phyloP scores from a whole-genome alignment of 2,888 invertebrate genomes.

The Cataglyphis cursor region DNA sequence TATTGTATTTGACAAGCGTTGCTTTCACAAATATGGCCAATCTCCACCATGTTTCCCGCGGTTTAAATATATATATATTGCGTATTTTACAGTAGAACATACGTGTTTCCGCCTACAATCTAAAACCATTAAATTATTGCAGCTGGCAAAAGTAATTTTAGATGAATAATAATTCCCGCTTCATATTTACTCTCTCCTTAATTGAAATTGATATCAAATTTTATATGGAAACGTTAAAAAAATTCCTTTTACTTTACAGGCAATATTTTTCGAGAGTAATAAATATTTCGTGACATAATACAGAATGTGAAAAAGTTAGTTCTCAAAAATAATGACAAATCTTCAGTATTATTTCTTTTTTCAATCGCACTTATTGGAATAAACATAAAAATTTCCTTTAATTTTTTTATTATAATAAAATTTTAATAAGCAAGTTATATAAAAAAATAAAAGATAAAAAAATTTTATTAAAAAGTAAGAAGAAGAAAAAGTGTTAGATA shows the following conservation, averaged over 20 bases:
- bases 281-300: background rate
- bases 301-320: background rate
- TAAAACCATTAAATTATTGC: background rate
- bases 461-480: background rate
- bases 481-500: background rate
- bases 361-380: background rate
- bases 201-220: background rate
- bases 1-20: conserved; percentile 35
- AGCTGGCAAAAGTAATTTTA: background rate
- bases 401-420: too few relatives aligned
- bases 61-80: background rate
- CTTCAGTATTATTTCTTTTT: background rate
- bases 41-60: background rate
- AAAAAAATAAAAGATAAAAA: background rate
- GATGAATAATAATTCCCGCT: background rate
- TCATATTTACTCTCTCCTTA: background rate
- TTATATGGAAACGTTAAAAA: background rate
- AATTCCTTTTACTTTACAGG: background rate
- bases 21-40: conserved; percentile 14
- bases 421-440: background rate
- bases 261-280: background rate
- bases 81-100: background rate
- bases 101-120: background rate
- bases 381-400: background rate
- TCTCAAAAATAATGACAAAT: background rate